Evolutionary conservation across 2,888 invertebrate genomes (phyloP).

Genomic region (Amphipyra berbera): DNA sequence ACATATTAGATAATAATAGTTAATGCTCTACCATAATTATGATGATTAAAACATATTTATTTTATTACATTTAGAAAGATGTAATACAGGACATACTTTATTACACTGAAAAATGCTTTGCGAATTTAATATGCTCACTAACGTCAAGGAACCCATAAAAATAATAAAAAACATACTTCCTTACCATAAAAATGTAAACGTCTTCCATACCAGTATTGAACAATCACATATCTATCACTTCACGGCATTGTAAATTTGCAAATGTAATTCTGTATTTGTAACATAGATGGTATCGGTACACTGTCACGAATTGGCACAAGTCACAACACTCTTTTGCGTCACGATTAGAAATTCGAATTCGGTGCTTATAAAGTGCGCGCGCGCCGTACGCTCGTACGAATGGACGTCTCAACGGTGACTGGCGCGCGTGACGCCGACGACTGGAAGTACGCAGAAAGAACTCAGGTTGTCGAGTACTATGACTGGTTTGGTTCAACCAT

Average conservation of each 20-base stretch:
- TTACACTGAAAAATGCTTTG: slow-evolving; percentile 23
- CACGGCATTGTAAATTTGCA: slow-evolving; percentile 67
- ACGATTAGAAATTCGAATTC: slow-evolving; percentile 72
- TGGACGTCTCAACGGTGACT: slow-evolving; percentile 77
- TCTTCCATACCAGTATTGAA: slow-evolving; percentile 71
- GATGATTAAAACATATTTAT: background rate
- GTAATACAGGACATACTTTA: background rate
- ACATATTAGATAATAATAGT: no score
- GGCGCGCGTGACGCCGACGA: slow-evolving; percentile 67
- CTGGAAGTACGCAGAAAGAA: slow-evolving; percentile 58
- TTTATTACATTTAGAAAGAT: background rate
- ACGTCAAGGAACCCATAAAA: slow-evolving; percentile 63
- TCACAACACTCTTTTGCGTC: slow-evolving; percentile 74
- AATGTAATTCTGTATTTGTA: slow-evolving; percentile 58
- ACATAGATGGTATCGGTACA: slow-evolving; percentile 68
- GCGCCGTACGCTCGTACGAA: slow-evolving; percentile 68
- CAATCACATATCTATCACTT: slow-evolving; percentile 79
- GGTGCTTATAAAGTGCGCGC: slow-evolving; percentile 66
- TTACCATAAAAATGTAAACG: slow-evolving; percentile 81
- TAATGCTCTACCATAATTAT: background rate
- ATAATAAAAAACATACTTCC: slow-evolving; percentile 68
- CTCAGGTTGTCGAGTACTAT: slow-evolving; percentile 72
- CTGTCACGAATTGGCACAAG: slow-evolving; percentile 70
- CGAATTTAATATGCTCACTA: slow-evolving; percentile 36
- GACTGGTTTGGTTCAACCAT: slow-evolving; percentile 80